Conservation (phyloP, 2,113 vertebrate genomes). For the Callorhinus ursinus region DNA sequence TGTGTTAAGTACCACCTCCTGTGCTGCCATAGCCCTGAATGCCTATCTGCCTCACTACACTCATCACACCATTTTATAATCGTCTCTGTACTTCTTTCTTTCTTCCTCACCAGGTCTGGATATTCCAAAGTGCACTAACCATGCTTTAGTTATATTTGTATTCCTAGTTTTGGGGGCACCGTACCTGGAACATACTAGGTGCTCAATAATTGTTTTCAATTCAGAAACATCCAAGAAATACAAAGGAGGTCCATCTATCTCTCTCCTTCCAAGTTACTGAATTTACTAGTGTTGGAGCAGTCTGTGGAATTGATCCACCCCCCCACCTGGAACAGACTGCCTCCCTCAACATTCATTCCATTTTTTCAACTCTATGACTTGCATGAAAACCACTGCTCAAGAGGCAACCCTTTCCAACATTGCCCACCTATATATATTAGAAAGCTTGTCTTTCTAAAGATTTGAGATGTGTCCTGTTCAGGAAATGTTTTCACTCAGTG, state of each 20-base stretch:
- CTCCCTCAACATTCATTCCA: neutral
- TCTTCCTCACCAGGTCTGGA: neutral
- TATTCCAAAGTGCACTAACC: neutral
- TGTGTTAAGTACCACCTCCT: no score
- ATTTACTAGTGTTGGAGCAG: neutral
- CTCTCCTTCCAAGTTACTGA: neutral
- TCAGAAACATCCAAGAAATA: neutral
- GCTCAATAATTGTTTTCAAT: neutral
- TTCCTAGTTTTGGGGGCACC: no score
- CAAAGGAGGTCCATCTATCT: neutral
- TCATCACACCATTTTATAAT: neutral
- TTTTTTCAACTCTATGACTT: neutral
- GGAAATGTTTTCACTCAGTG: neutral
- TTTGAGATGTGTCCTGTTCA: neutral
- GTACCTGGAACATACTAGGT: neutral
- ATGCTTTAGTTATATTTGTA: neutral
- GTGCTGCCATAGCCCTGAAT: neutral
- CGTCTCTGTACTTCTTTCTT: neutral
- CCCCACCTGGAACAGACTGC: neutral
- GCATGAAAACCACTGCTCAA: neutral
- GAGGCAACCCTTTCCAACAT: neutral
- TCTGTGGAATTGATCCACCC: neutral
- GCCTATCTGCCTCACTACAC: rapidly evolving
- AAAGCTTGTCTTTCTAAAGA: neutral
- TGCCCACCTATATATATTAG: neutral